Base-by-base conservation (phyloP, 2,113 vertebrate species). In the Otus sunia region DNA sequence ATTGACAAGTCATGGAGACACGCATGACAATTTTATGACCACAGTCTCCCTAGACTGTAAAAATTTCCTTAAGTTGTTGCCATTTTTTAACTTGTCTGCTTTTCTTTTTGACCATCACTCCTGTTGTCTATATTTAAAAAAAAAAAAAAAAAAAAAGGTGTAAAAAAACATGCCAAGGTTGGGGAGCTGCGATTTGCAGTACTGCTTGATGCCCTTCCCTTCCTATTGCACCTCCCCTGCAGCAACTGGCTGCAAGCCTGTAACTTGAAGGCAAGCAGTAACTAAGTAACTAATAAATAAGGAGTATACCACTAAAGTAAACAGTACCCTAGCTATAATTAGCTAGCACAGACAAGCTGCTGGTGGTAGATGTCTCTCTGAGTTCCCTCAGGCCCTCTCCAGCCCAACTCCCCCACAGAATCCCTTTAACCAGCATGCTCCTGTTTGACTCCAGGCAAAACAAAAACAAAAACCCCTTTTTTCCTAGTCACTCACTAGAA, bases 281-380 rank as follows among this genome's bases (percentile, higher is more conserved):
- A 96, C 96, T 93, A 90, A 97, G 95, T 95, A 97, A 96, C 97
- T 97, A 96, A 97, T 96, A 97, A 97, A 97, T 96, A 97, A 96
- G 95, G 91, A 97, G 95, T 93, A 92, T 60, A 97, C 92, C 94
- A 96, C 92, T 95, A 97, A 97, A 97, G 96, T 96, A 97, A 97
- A 97, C 97, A 97, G 89, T 97, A 94, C 91, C 96, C 95, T 64
- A 90, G 96, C 97, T 97, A 97, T 97, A 97, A 97, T 97, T 97
- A 97, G 97, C 94, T 90, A 96, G 97, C 95, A 95, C 97, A 97
- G 96, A 97, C 96, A 97, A 95, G 96, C 97, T 97, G 96, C 96
- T 96, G 96, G 97, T 97, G 97, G 96, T 97, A 94, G 94, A 96
- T 97, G 96, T 97, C 96, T 97, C 95, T 76, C 66, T 0, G 19